Evolutionary conservation across 2,888 invertebrate species (phyloP), one percentile per base, ranked within the genome.

Genomic region (Ennomos erosarius): DNA sequence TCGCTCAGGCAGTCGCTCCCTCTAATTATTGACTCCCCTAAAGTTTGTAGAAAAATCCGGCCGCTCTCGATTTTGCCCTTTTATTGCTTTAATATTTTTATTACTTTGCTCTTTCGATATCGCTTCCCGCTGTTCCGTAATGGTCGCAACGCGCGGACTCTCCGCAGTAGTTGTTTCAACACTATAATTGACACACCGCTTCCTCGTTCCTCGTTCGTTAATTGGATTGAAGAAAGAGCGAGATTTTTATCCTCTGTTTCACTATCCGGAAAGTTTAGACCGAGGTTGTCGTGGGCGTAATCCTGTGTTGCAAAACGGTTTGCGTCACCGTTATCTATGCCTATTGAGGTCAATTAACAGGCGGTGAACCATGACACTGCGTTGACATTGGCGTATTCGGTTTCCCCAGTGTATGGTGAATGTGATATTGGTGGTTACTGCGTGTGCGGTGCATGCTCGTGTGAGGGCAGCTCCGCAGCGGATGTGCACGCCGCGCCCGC

Each of bases 11-110:
- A 78, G 83, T 87, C 85, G 88, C 88, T 87, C 90, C 90, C 91
- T 88, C 85, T 86, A 90, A 90, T 90, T 90, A 90, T 90, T 85
- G 82, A 85, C 87, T 89, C 90, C 90, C 91, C 90, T 85, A 87
- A 88, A 89, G 80, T 89, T 88, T 82, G 81, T 85, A 79, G 84
- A 84, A 72, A 83, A 84, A 82, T 80, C 75, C 77, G 70, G 76
- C 78, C 78, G 78, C 79, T 85, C 82, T 80, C 81, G 67, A 79
- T 81, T 80, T 79, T 73, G 79, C 79, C 78, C 79, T 86, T 85
- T 84, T 82, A 84, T 82, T 78, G 78, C 81, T 81, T 75, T 75
- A 79, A 82, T 86, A 84, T 85, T 89, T 86, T 85, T 86, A 85
- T 84, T 84, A 82, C 76, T 73, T 64, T 70, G 71, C 73, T 73